Evolutionary conservation across 1,140 invertebrate genomes (phyloP), one percentile per base, ranked within the genome.

Genomic region (Drosophila auraria): DNA sequence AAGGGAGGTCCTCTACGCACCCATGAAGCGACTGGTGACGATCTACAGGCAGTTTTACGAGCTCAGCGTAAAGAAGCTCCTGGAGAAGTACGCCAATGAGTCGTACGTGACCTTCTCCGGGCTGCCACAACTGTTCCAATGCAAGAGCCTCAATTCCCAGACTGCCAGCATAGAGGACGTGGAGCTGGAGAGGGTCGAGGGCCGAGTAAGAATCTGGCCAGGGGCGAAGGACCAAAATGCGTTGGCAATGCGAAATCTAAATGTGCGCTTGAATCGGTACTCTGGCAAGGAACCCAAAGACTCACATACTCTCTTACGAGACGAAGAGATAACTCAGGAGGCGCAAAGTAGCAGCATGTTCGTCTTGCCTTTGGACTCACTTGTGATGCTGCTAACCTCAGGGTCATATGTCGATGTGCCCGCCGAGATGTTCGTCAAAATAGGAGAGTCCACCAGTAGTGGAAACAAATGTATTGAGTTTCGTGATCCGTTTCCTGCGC

Each of bases 321-420:
- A 60, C 0, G 45, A 83, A 8, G 50, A 80, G 15, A 38, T 65
- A 2, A n/a, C 54, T 5, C 12, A 54, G 5, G 17, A 53, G 9
- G n/a, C 60, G 12, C 40, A 54, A 3, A n/a, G 57, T 0, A 54
- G 47, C 8, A 56, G 84, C 53, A 61, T 82, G 0, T 79, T 62
- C 27, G 56, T 89, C 8, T 17, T 92, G 20, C 91, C 91, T 0
- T 23, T 92, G 11, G 87, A 89, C 8, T 79, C 91, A 0, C 49
- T 92, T 2, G 14, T 92, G n/a, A 77, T 92, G 72, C 70, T 92
- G 0, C 14, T 92, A 3, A 75, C 57, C 7, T 33, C 82, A 2
- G 78, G 82, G 1, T 65, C 74, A 2, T 91, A 87, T 50, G 49
- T 77, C 5, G 91, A 92, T 49, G 15, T 91, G 38, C 78, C 87